These are phyloP conservation scores for Chymomyza procnemis DNA, from an alignment of 2,888 invertebrate species.

Conservation along the genomic window DNA sequence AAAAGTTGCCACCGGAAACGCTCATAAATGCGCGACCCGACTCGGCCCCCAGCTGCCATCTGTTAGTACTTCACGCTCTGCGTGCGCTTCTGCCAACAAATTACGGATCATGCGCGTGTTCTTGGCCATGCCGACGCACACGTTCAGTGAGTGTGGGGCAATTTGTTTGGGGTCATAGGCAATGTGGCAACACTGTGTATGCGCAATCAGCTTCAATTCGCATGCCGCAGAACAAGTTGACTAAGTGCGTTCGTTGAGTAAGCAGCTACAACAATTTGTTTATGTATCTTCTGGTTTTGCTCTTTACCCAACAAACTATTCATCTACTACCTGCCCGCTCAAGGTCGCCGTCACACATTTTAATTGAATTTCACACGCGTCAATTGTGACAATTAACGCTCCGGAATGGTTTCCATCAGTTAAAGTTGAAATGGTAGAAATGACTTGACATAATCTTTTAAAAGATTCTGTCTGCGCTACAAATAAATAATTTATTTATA, in stretches of 20 bases:
- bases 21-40: slow-evolving; percentile 60
- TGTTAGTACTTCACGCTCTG: slow-evolving; percentile 63
- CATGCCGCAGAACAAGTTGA: background rate
- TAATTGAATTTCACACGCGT: slow-evolving; percentile 65
- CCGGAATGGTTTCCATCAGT: slow-evolving; percentile 8
- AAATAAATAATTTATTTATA: slow-evolving; percentile 3
- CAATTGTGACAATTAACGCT: slow-evolving; percentile 67
- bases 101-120: slow-evolving; percentile 41
- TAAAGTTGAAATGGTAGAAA: slow-evolving; percentile 18
- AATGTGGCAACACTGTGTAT: slow-evolving; percentile 36
- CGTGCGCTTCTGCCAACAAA: slow-evolving; percentile 32
- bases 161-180: slow-evolving; percentile 31
- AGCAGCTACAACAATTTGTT: slow-evolving; percentile 15
- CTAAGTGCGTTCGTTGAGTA: background rate
- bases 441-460: slow-evolving; percentile 60
- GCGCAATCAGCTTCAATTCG: slow-evolving; percentile 33
- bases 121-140: slow-evolving; percentile 46
- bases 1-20: slow-evolving; percentile 61
- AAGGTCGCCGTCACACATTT: slow-evolving; percentile 53
- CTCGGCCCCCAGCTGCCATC: slow-evolving; percentile 8
- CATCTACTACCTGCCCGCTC: too few relatives aligned
- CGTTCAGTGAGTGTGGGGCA: slow-evolving; percentile 36
- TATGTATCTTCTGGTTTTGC: slow-evolving; percentile 7
- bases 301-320: too few relatives aligned
- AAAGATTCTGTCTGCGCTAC: slow-evolving; percentile 37